Percentiles rank a stretch among this genome's conserved stretches.
These are phyloP conservation scores for Aleiodes sp. DNA, from an alignment of 1,140 invertebrate species.

Conservation along the genomic window DNA sequence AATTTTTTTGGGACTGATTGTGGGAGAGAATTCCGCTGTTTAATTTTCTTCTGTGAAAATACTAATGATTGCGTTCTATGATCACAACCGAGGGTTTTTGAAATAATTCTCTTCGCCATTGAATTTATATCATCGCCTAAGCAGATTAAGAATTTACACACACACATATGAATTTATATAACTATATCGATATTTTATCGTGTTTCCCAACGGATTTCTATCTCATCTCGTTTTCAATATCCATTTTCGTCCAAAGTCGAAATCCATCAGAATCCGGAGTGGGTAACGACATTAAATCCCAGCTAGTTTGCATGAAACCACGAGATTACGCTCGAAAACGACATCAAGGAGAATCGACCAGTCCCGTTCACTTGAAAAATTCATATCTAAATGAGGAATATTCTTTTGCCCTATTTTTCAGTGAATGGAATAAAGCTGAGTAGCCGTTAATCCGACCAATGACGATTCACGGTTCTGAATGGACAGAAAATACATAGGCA, in stretches of 20 bases:
- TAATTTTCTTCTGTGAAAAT: too few relatives aligned
- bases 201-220: conserved; percentile 26
- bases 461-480: too few relatives aligned
- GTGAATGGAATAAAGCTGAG: too few relatives aligned
- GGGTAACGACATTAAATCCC: conserved; percentile 31
- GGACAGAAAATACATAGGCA: too few relatives aligned
- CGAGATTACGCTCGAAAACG: neutral
- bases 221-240: conserved; percentile 31
- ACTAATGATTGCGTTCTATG: too few relatives aligned
- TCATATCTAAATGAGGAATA: neutral
- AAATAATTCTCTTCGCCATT: too few relatives aligned
- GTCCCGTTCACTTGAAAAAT: neutral
- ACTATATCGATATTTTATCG: neutral
- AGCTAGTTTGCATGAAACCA: conserved; percentile 22
- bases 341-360: neutral
- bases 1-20: too few relatives aligned
- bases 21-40: too few relatives aligned
- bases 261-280: neutral
- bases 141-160: conserved; percentile 39
- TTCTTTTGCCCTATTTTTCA: neutral
- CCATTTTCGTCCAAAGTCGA: conserved; percentile 27
- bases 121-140: conserved; percentile 35
- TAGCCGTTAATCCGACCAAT: neutral
- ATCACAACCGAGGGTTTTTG: too few relatives aligned
- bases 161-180: too few relatives aligned